Conservation (phyloP, 2,113 vertebrate genomes). For the Butastur rufipennis region DNA sequence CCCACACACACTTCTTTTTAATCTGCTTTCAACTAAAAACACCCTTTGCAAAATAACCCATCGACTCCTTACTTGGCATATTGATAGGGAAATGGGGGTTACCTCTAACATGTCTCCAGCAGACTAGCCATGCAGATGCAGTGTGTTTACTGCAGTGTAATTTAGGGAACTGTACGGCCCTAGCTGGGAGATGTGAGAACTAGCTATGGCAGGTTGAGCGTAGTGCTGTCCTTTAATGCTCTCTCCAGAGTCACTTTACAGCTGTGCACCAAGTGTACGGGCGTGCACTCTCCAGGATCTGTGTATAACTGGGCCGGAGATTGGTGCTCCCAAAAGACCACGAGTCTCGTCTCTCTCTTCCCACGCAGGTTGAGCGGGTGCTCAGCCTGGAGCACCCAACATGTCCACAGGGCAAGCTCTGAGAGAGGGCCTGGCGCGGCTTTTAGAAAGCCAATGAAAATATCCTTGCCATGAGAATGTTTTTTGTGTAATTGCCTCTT, state of each 20-base stretch:
- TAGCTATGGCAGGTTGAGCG: rapidly evolving
- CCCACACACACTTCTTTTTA: neutral
- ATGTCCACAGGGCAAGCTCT: neutral
- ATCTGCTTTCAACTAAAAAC: neutral
- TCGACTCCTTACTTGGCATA: rapidly evolving
- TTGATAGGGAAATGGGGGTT: neutral
- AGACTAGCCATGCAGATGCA: neutral
- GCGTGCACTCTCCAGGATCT: rapidly evolving
- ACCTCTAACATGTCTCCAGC: neutral
- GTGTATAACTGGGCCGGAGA: neutral
- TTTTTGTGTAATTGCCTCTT: neutral
- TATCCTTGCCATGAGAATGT: neutral
- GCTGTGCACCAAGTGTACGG: rapidly evolving
- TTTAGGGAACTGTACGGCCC: neutral
- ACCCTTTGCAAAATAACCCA: neutral
- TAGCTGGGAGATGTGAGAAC: neutral
- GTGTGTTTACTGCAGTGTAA: neutral
- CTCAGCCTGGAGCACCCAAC: neutral
- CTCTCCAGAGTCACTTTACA: neutral
- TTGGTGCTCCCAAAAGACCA: neutral
- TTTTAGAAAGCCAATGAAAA: neutral
- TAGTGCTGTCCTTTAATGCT: neutral
- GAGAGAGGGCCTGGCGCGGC: neutral
- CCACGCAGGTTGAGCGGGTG: rapidly evolving
- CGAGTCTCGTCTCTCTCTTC: rapidly evolving